These are phyloP conservation scores for Eudemis profundana DNA, from an alignment of 2,888 invertebrate species.

Conservation along the genomic window DNA sequence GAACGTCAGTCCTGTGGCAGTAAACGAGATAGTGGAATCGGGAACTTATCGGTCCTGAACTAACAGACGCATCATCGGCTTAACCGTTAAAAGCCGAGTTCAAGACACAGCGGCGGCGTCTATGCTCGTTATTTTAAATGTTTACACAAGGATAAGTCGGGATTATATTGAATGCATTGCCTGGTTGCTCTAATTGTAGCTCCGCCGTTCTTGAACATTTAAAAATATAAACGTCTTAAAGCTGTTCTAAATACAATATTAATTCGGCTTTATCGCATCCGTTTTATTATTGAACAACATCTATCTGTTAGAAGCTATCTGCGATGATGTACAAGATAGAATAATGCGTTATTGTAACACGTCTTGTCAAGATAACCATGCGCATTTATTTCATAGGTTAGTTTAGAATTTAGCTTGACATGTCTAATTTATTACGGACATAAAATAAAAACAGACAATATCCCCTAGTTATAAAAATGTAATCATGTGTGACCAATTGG, in stretches of 20 bases:
- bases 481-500: not conserved
- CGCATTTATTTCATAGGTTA: not conserved
- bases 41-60: slow-evolving; percentile 29
- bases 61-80: slow-evolving; percentile 31
- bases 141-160: slow-evolving; percentile 30
- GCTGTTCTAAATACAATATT: slow-evolving; percentile 17
- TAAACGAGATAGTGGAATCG: slow-evolving; percentile 34
- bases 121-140: slow-evolving; percentile 32
- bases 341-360: slow-evolving; percentile 16
- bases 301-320: slow-evolving; percentile 34
- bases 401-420: not conserved
- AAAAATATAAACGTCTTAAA: slow-evolving; percentile 11
- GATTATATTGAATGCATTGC: slow-evolving; percentile 23
- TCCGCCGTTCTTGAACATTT: slow-evolving; percentile 4
- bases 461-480: not conserved
- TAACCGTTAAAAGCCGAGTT: slow-evolving; percentile 31
- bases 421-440: too few species aligned
- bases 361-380: slow-evolving; percentile 19
- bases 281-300: slow-evolving; percentile 28
- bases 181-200: slow-evolving; percentile 24
- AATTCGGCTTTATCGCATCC: not conserved
- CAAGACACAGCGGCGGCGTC: slow-evolving; percentile 20
- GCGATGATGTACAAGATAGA: slow-evolving; percentile 27
- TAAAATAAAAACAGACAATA: too few species aligned
- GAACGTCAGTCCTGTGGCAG: slow-evolving; percentile 24